phyloP scores from a whole-genome alignment of 2,113 vertebrate species.

The Saguinus imperator region DNA sequence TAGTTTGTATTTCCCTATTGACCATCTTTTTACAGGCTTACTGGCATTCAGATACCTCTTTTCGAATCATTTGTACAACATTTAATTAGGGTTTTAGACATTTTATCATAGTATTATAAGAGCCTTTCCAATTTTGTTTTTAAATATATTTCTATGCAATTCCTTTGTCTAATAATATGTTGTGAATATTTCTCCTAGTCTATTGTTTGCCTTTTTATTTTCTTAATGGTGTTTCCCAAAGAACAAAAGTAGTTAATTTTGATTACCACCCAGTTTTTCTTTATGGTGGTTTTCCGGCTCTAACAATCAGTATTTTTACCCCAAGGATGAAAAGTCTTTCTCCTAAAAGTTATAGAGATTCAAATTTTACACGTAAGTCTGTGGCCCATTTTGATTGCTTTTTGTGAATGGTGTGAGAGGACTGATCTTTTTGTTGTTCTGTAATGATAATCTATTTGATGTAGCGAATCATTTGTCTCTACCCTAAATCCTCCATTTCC shows the following conservation, averaged over 20 bases:
- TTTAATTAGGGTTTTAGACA: not conserved
- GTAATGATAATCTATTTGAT: not conserved
- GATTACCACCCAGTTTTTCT: not conserved
- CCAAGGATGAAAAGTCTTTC: not conserved
- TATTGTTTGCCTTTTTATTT: not conserved
- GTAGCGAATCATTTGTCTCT: not conserved
- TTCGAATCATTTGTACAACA: not conserved
- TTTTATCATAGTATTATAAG: not conserved
- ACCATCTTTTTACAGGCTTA: not conserved
- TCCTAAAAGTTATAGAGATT: not conserved
- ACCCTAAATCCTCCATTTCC: not conserved
- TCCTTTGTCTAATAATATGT: not conserved
- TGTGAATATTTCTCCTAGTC: not conserved
- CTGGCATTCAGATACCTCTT: not conserved
- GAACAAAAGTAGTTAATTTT: not conserved
- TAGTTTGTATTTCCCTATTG: not conserved
- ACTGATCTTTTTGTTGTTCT: not conserved
- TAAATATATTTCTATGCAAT: not conserved
- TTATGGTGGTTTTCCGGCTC: not conserved
- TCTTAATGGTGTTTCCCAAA: not conserved
- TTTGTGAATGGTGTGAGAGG: not conserved
- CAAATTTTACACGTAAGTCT: not conserved
- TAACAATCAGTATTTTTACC: not conserved
- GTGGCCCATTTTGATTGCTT: not conserved
- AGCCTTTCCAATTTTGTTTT: not conserved